Evolutionary conservation across 2,113 vertebrate species (phyloP).

Genomic region (Mungos mungo): DNA sequence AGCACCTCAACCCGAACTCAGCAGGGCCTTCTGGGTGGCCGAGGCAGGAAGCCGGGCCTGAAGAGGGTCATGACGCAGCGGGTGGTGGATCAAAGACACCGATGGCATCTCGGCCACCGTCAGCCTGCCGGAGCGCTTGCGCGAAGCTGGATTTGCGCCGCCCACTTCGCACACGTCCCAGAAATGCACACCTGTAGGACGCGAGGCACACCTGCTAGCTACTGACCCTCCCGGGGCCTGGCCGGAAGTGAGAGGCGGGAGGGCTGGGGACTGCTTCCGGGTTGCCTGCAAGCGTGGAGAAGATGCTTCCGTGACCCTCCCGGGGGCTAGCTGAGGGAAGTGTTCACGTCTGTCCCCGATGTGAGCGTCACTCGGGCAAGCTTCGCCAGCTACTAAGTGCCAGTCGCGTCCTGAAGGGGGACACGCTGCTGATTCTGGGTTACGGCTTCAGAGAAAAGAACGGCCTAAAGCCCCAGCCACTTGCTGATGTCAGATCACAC

Average conservation of each 20-base stretch:
- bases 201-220: not conserved
- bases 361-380: not conserved
- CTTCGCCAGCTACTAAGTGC: not conserved
- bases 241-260: not conserved
- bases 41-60: not conserved
- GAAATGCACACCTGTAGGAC: not conserved
- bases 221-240: not conserved
- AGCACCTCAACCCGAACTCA: not conserved
- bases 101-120: not conserved
- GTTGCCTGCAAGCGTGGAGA: not conserved
- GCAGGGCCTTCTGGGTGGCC: not conserved
- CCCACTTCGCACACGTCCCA: not conserved
- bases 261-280: not conserved
- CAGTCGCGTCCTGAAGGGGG: not conserved
- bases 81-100: not conserved
- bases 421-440: not conserved
- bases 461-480: not conserved
- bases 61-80: too few species aligned
- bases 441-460: not conserved
- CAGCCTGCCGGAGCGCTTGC: too few species aligned
- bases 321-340: not conserved
- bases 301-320: not conserved
- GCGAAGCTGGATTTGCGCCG: too few species aligned
- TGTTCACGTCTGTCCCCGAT: fast-evolving
- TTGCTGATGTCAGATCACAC: not conserved